These are phyloP conservation scores for Drosophila neonasuta DNA, from an alignment of 2,888 invertebrate genomes.

Conservation along the genomic window DNA sequence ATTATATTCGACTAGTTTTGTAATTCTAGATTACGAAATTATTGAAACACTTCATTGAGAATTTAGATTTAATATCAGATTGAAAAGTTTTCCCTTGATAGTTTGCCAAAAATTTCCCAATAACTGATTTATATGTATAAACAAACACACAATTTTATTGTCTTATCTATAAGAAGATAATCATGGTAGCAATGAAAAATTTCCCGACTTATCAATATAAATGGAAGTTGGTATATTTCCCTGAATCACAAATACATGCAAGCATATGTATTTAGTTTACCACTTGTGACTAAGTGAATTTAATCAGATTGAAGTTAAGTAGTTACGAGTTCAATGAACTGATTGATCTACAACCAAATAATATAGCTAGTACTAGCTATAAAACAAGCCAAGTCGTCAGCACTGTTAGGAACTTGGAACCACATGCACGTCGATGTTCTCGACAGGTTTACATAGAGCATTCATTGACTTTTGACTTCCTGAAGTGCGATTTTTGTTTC, in stretches of 20 bases:
- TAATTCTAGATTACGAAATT: background rate
- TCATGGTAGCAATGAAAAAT: background rate
- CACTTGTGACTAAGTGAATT: background rate
- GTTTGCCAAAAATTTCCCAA: background rate
- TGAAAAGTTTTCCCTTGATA: background rate
- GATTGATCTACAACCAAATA: background rate
- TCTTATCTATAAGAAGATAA: slow-evolving; percentile 9
- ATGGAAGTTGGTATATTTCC: background rate
- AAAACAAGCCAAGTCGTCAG: slow-evolving; percentile 19
- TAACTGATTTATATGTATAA: background rate
- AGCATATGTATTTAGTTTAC: background rate
- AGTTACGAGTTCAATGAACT: slow-evolving; percentile 8
- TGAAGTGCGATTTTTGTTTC: slow-evolving; percentile 32
- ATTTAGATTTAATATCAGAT: background rate
- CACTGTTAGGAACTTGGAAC: slow-evolving; percentile 36
- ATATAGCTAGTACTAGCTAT: slow-evolving; percentile 6
- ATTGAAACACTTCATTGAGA: background rate
- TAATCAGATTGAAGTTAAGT: slow-evolving; percentile 3
- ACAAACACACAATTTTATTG: background rate
- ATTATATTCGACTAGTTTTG: background rate
- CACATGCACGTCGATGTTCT: slow-evolving; percentile 29
- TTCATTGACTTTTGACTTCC: slow-evolving; percentile 70
- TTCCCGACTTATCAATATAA: background rate
- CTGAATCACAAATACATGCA: background rate
- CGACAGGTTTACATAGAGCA: slow-evolving; percentile 53